Evolutionary conservation across 2,113 vertebrate genomes (phyloP).

Genomic region (Tetrax tetrax): DNA sequence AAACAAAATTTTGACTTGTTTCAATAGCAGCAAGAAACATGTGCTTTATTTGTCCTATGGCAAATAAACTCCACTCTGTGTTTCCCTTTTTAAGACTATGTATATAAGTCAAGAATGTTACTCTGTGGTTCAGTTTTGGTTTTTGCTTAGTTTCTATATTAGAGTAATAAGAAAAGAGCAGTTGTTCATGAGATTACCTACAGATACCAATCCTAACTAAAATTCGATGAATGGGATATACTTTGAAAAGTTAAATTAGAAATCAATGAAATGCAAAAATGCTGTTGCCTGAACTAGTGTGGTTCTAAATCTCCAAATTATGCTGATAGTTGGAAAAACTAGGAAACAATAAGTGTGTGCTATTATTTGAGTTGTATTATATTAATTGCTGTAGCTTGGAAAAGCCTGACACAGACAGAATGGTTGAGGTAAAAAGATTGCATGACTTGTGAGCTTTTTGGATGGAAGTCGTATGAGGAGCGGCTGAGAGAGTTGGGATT

Average conservation of each 20-base stretch:
- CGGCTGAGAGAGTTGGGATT: no score
- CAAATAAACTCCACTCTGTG: background rate
- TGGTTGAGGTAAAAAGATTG: background rate
- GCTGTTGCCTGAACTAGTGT: background rate
- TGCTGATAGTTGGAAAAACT: background rate
- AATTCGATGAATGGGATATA: accelerated
- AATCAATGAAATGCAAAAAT: background rate
- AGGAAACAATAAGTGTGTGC: background rate
- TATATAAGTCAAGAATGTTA: background rate
- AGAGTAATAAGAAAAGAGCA: background rate
- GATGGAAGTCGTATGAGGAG: no score
- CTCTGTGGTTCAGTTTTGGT: background rate
- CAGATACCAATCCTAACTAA: background rate
- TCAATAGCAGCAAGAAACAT: background rate
- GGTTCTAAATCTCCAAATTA: background rate
- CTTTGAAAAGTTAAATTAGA: background rate
- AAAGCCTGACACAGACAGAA: background rate
- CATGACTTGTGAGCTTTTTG: background rate
- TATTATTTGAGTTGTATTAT: background rate
- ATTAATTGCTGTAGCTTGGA: background rate
- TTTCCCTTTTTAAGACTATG: background rate
- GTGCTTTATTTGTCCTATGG: background rate
- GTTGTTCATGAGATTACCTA: background rate
- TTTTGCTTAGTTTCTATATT: background rate
- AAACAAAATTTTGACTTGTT: background rate